These are phyloP conservation scores for Chorisops tibialis DNA, from an alignment of 2,888 invertebrate genomes.

Conservation along the genomic window DNA sequence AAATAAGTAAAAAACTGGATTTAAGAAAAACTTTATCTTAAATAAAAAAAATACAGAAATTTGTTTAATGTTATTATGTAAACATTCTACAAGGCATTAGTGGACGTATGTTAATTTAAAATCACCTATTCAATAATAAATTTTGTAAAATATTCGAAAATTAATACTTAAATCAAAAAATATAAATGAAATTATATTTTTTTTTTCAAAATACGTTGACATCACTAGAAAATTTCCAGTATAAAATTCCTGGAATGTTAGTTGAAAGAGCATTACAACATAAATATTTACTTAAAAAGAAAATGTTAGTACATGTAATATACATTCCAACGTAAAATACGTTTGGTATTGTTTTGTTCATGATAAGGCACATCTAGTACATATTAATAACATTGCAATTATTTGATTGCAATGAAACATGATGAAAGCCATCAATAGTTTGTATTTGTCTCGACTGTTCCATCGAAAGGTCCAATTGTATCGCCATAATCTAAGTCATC, in stretches of 20 bases:
- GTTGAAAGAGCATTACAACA: not conserved
- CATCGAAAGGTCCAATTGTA: slow-evolving; percentile 54
- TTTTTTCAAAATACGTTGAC: not conserved
- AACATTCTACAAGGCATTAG: no score
- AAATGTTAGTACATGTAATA: not conserved
- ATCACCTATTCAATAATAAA: no score
- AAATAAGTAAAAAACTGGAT: no score
- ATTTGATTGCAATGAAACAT: not conserved
- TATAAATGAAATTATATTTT: not conserved
- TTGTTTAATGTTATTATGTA: no score
- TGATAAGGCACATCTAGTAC: slow-evolving; percentile 11
- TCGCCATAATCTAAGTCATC: slow-evolving; percentile 60
- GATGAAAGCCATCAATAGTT: not conserved
- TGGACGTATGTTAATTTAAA: no score
- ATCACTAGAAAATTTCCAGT: not conserved
- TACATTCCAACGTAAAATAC: no score
- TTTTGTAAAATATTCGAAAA: no score
- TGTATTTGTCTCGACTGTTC: slow-evolving; percentile 26
- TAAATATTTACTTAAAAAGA: no score
- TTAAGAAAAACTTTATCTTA: no score
- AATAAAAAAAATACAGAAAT: no score
- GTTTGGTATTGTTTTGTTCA: slow-evolving; percentile 14
- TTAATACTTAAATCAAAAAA: no score
- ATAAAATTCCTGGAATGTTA: slow-evolving; percentile 9
- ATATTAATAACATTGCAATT: not conserved